Evolutionary conservation across 2,888 invertebrate genomes (phyloP), one percentile per base, ranked within the genome.

Genomic region (Hemaris fuciformis): DNA sequence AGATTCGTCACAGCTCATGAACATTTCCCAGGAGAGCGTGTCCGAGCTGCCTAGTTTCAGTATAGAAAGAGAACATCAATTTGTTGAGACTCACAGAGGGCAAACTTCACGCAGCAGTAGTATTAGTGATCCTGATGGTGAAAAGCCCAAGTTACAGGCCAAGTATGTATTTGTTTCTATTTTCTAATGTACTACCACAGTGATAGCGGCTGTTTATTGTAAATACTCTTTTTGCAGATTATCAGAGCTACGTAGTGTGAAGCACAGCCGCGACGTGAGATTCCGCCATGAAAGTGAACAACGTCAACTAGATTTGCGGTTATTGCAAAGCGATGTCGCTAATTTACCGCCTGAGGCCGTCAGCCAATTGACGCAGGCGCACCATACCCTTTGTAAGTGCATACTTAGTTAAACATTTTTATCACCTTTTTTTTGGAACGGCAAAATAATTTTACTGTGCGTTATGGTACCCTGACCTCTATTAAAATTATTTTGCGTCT

Each of bases 231-330:
- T 45, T 25, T 43, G 2, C 64, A 96, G 96, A 85, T 88, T 96
- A 74, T 95, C 95, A 6, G 96, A 97, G 87, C 85, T 97, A 70
- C 96, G 95, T 74, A 94, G 93, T 62, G 95, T 97, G 66, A 94
- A 94, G 67, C 96, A 97, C 83, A 94, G 94, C 71, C 95, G 95
- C 75, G 97, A 97, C 85, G 95, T 97, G 73, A 93, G 94, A 57
- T 86, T 97, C 69, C 94, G 95, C 57, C 95, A 96, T 65, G 97
- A 97, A 71, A 95, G 96, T 76, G 96, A 97, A 70, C 93, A 94
- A 73, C 93, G 97, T 25, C 94, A 96, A 65, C 94, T 96, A 64
- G 96, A 96, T 86, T 94, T 96, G 94, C 94, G 96, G 34, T 93
- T 96, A 66, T 87, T 97, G 80, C 95, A 96, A 71, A 94, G 95